These are phyloP conservation scores for Zaprionus africanus DNA, from an alignment of 1,140 invertebrate species.

Conservation along the genomic window DNA sequence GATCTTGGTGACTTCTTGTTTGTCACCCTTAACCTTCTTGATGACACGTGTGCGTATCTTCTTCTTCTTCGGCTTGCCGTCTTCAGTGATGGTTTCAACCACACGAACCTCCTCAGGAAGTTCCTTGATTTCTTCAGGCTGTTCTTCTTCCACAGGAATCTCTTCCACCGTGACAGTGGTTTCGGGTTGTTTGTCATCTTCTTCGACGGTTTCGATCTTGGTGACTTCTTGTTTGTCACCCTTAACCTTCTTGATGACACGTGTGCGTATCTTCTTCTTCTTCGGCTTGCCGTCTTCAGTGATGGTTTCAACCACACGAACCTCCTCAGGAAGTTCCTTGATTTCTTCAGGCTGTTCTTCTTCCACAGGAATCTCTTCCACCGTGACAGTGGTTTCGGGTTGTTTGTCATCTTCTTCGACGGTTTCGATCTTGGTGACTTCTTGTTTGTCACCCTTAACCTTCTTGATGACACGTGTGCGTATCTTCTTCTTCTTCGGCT, in stretches of 20 bases:
- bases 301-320: constrained; percentile 71
- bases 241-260: constrained; percentile 69
- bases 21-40: constrained; percentile 45
- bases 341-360: constrained; percentile 53
- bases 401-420: constrained; percentile 62
- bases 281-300: constrained; percentile 65
- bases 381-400: constrained; percentile 56
- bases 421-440: constrained; percentile 76
- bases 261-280: constrained; percentile 74
- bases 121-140: constrained; percentile 32
- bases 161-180: constrained; percentile 40
- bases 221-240: constrained; percentile 47
- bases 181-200: constrained; percentile 31
- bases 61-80: constrained; percentile 40
- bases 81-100: constrained; percentile 27
- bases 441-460: constrained; percentile 73
- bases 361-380: constrained; percentile 55
- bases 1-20: constrained; percentile 48
- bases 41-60: constrained; percentile 45
- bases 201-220: constrained; percentile 48
- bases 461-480: constrained; percentile 63
- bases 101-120: constrained; percentile 38
- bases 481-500: constrained; percentile 52
- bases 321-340: constrained; percentile 79
- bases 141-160: constrained; percentile 32